Evolutionary conservation across 2,888 invertebrate species (phyloP), one percentile per base, ranked within the genome.

Genomic region (Synanthedon formicaeformis): DNA sequence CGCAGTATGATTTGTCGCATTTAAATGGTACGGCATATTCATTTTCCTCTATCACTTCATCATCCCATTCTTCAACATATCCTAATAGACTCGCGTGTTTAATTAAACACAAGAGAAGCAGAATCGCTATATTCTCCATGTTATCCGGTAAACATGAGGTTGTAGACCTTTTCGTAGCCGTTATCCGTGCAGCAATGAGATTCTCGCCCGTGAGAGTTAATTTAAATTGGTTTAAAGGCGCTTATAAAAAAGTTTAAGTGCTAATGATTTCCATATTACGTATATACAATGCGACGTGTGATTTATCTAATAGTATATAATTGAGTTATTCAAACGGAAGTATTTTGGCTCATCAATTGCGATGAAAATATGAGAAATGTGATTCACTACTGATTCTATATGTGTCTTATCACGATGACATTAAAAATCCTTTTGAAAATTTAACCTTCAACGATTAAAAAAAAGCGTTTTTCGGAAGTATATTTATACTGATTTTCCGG

Each of bases 11-110:
- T 6, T 62, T 63, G n/a, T 56, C 55, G 55, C 76, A 76, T 4
- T 55, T 50, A 13, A 57, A 52, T 2, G 80, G 65, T 11, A 56
- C 56, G 6, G 78, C 75, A 53, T 75, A 77, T 8, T 67, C 59
- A 40, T 60, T 61, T 18, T 73, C 66, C 23, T 67, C 64, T 2
- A 67, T 58, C n/a, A 55, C 61, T 1, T 55, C 60, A 34, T 68
- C 71, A 18, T 50, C 41, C 34, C 71, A 54, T 16, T 51, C 40
- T 1, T 56, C 55, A 45, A 49, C 3, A 11, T 49, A 23, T 14
- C 16, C 8, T 13, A n/a, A 12, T 45, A 45, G 8, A 2, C 2
- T 14, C 8, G 14, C 45, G n/a, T 45, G 12, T 45, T 45, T 45
- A 8, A 45, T 11, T 45, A 12, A 1, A 45, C n/a, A 45, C 3